These are phyloP conservation scores for Irena cyanogastra DNA, from an alignment of 2,113 vertebrate genomes.

Conservation along the genomic window DNA sequence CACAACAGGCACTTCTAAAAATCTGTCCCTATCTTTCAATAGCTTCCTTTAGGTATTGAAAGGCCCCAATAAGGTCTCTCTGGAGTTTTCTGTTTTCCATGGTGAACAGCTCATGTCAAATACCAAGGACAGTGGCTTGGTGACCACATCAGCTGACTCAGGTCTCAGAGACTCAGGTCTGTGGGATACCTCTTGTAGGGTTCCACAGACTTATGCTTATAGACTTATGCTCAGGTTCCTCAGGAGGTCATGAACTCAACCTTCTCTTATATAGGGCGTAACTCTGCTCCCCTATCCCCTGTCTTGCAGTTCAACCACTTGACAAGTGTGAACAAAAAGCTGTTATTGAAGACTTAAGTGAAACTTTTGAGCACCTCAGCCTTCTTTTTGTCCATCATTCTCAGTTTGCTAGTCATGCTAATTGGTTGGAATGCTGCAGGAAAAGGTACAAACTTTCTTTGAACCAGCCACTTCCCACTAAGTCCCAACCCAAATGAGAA, in stretches of 20 bases:
- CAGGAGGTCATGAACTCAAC: background rate
- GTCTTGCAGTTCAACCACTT: rapidly evolving
- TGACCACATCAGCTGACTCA: background rate
- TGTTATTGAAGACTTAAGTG: background rate
- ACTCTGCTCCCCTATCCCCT: background rate
- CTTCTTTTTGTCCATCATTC: background rate
- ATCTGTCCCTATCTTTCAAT: background rate
- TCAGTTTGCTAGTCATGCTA: background rate
- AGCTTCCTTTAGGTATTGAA: background rate
- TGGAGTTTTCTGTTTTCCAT: background rate
- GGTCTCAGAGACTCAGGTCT: background rate
- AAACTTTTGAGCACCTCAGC: background rate
- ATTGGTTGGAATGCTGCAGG: rapidly evolving
- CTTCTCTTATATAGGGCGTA: background rate
- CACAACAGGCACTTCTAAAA: background rate
- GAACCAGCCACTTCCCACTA: background rate
- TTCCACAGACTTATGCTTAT: rapidly evolving
- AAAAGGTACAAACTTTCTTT: background rate
- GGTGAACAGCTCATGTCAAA: background rate
- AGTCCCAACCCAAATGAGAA: background rate
- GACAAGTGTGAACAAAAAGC: background rate
- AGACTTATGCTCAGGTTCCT: background rate
- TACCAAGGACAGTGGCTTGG: background rate
- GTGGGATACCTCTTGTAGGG: rapidly evolving
- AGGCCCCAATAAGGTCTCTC: rapidly evolving